These are phyloP conservation scores for Taenioides sp. DNA, from an alignment of 2,797 vertebrate species.

Conservation along the genomic window DNA sequence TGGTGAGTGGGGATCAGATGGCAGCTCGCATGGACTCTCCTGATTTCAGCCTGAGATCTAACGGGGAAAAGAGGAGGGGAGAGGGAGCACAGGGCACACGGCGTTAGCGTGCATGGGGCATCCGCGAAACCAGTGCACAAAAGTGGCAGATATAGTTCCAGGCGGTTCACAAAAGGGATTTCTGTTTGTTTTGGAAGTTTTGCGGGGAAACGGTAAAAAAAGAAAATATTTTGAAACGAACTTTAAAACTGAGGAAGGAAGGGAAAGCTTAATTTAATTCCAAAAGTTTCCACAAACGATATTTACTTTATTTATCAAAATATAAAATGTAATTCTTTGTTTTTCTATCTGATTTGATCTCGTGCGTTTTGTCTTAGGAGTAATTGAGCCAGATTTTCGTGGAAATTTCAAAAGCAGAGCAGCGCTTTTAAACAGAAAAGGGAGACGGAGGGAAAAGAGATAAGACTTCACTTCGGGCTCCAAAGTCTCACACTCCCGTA, in stretches of 20 bases:
- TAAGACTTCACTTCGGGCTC: slow-evolving; percentile 30
- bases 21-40: slow-evolving; percentile 95
- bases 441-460: neutral
- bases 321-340: neutral
- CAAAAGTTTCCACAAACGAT: slow-evolving; percentile 44
- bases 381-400: neutral
- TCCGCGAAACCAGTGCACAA: slow-evolving; percentile 34
- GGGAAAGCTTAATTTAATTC: slow-evolving; percentile 18
- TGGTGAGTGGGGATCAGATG: slow-evolving; percentile 89
- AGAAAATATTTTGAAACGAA: neutral
- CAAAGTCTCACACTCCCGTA: slow-evolving; percentile 49
- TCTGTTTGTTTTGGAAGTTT: neutral
- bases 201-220: neutral
- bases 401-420: slow-evolving; percentile 5
- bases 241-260: neutral
- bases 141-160: neutral
- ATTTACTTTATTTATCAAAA: slow-evolving; percentile 18
- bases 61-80: slow-evolving; percentile 70
- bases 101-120: slow-evolving; percentile 49
- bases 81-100: slow-evolving; percentile 31
- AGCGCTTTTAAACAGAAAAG: neutral
- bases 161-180: neutral
- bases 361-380: neutral
- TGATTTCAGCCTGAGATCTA: slow-evolving; percentile 86
- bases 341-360: neutral